A percentile compares a stretch with the other conserved stretches of the same genome.
Evolutionary conservation across 2,113 vertebrate species (phyloP).

Genomic region (Tetrax tetrax): DNA sequence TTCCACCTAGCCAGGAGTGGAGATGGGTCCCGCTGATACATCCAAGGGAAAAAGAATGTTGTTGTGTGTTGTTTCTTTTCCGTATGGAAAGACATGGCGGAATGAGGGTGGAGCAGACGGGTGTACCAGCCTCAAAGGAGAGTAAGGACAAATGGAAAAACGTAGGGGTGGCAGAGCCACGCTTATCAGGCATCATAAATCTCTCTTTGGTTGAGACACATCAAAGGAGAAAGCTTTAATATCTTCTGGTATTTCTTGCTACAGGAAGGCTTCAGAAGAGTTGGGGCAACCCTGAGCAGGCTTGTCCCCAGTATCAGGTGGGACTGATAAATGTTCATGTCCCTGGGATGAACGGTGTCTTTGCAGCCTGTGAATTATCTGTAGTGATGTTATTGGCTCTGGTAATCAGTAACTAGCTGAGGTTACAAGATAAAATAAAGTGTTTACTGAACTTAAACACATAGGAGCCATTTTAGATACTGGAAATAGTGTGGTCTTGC

Average conservation of each 20-base stretch:
- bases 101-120: background rate
- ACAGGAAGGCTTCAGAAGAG: background rate
- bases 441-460: background rate
- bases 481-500: rapidly evolving
- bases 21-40: background rate
- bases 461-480: background rate
- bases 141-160: background rate
- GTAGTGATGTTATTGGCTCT: background rate
- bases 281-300: background rate
- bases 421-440: background rate
- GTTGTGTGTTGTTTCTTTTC: background rate
- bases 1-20: background rate
- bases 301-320: background rate
- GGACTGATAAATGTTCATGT: background rate
- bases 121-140: background rate
- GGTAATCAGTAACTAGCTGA: background rate
- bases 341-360: background rate
- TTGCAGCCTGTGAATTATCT: background rate
- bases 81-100: background rate
- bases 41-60: background rate
- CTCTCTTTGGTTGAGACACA: background rate
- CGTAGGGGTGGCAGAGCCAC: background rate
- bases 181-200: background rate
- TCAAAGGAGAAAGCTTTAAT: background rate
- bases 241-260: background rate